A percentile compares a stretch with the other conserved stretches of the same genome.
Conservation (phyloP, 2,113 vertebrate genomes). For the Dipodomys spectabilis region DNA sequence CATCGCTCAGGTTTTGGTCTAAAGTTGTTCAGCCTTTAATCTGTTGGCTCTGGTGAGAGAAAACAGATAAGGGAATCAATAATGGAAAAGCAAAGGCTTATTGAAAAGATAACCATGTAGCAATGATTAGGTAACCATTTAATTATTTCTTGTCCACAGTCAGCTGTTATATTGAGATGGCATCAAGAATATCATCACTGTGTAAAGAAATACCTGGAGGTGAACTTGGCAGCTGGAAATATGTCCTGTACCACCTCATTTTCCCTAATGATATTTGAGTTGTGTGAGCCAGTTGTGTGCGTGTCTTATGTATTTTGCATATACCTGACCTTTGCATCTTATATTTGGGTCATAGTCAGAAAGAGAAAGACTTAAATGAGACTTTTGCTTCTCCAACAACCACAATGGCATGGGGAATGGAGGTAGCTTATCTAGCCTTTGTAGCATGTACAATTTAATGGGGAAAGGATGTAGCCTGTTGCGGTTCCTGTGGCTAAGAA, state of each 20-base stretch:
- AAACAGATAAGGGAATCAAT: slow-evolving; percentile 35
- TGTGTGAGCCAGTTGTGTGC: no score
- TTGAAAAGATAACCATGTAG: slow-evolving; percentile 62
- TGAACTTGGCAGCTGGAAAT: not conserved
- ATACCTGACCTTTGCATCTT: not conserved
- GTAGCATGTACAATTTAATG: no score
- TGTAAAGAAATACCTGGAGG: slow-evolving; percentile 12
- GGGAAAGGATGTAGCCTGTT: no score
- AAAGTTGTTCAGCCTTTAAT: not conserved
- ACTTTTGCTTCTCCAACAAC: not conserved
- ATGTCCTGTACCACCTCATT: not conserved
- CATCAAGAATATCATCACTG: not conserved
- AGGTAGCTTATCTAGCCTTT: no score
- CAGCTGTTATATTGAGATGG: slow-evolving; percentile 24
- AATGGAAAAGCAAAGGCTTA: slow-evolving; percentile 38
- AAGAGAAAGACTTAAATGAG: not conserved
- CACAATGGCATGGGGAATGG: no score
- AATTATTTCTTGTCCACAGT: slow-evolving; percentile 55
- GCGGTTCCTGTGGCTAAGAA: no score
- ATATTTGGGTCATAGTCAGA: not conserved
- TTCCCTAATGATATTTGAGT: no score
- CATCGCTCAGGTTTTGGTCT: not conserved
- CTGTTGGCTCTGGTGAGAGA: not conserved
- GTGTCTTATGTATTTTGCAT: not conserved
- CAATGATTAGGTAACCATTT: no score